phyloP scores from a whole-genome alignment of 2,113 vertebrate genomes.

The Setophaga kirtlandii region DNA sequence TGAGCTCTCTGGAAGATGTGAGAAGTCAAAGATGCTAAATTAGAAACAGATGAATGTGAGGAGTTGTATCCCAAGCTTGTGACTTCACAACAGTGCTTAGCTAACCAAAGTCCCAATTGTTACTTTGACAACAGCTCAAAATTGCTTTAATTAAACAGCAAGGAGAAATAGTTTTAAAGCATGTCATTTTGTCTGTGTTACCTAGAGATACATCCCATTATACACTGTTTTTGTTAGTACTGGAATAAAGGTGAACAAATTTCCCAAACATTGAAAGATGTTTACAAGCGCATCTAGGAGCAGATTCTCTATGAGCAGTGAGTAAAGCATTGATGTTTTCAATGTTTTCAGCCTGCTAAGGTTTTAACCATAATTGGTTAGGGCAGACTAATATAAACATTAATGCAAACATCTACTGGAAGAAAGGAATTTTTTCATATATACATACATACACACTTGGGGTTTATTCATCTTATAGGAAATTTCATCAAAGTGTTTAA shows the following conservation, averaged over 20 bases:
- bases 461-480: neutral
- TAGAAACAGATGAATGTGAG: neutral
- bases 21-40: constrained; percentile 2
- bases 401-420: neutral
- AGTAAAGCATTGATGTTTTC: neutral
- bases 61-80: neutral
- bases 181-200: neutral
- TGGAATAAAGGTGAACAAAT: neutral
- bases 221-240: neutral
- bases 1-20: neutral
- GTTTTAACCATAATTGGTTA: neutral
- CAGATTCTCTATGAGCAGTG: neutral
- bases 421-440: neutral
- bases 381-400: neutral
- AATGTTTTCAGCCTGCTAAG: neutral
- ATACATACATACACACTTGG: neutral
- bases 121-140: neutral
- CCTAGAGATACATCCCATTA: neutral
- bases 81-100: neutral
- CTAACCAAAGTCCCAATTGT: neutral
- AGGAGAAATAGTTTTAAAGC: neutral
- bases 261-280: neutral
- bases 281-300: neutral
- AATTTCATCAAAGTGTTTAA: neutral
- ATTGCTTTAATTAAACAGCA: neutral